Conservation (phyloP, 1,140 invertebrate species). For the Pseudomyrmex sp. region DNA sequence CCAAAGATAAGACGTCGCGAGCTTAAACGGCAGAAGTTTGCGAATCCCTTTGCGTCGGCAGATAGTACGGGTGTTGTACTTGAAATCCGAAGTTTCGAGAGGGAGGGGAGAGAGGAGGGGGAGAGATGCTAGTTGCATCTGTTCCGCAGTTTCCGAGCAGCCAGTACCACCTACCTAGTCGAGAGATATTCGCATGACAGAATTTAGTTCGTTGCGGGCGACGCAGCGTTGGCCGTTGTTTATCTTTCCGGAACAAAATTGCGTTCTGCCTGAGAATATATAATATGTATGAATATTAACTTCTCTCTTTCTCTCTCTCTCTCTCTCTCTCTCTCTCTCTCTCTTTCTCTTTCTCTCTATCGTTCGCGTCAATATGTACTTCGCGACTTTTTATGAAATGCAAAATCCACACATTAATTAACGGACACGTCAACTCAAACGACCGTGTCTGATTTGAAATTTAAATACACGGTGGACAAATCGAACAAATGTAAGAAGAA, state of each 20-base stretch:
- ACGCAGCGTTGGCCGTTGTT: slow-evolving; percentile 35
- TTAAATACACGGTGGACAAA: background rate
- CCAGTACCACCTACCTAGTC: background rate
- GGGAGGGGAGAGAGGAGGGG: too few species aligned
- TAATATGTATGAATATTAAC: background rate
- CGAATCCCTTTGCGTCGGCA: slow-evolving; percentile 59
- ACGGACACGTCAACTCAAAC: slow-evolving; percentile 20
- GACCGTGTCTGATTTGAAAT: background rate
- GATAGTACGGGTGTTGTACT: slow-evolving; percentile 50
- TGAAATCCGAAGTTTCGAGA: slow-evolving; percentile 54
- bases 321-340: too few species aligned
- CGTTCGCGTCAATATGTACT: background rate
- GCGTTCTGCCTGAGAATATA: slow-evolving; percentile 29
- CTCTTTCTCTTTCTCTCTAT: too few species aligned
- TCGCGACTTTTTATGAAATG: slow-evolving; percentile 5
- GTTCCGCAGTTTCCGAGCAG: slow-evolving; percentile 39
- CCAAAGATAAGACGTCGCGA: slow-evolving; percentile 42
- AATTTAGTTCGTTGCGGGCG: slow-evolving; percentile 41
- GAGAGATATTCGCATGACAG: slow-evolving; percentile 59
- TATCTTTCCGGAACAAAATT: slow-evolving; percentile 57
- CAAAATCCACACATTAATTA: slow-evolving; percentile 42
- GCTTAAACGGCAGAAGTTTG: slow-evolving; percentile 45
- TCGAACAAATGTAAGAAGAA: background rate
- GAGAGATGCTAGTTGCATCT: slow-evolving; percentile 49
- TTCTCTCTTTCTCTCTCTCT: too few species aligned